Base-by-base conservation (phyloP, 53 echinoderm and acorn worm genomes). In the Zoroaster sp. region DNA sequence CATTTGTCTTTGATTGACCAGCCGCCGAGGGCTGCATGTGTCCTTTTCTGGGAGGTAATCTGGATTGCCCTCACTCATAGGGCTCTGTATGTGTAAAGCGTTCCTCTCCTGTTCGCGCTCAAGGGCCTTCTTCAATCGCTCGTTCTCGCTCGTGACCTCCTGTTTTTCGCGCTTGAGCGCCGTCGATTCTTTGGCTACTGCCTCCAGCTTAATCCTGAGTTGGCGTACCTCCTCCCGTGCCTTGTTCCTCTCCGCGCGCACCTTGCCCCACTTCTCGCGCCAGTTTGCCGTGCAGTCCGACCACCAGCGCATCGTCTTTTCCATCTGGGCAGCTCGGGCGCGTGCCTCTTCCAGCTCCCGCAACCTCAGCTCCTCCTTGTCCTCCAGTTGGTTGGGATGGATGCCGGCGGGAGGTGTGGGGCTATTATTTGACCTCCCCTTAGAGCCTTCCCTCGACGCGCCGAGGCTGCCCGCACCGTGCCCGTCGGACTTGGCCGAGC, bases 231-330 rank as follows among this genome's bases (percentile, higher is more conserved):
- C 95, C 43, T 97, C 97, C 23, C 97, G 77, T 15, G 97, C 90
- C 77, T 97, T 97, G 88, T 97, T 97, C 47, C 97, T 87, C 83
- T 97, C 97, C 5, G 92, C 93, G 11, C 97, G 92, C 17, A 97
- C 97, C 73, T 97, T 97, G 8, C 97, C 95, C 97, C 97, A 97
- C 77, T 97, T 97, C 81, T 97, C 97, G 18, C 97, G 82, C 97
- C 97, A 97, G 89, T 97, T 97, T 31, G 97, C 97, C 0, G 97
- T 97, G 75, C 97, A 97, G 87, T 97, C 97, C 18, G 97, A 97
- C 97, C 97, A 97, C 97, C 97, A 97, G 42, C 97, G 82, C 97
- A 97, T 97, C 25, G 97, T 97, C 89, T 97, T 97, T 80, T 97
- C 97, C 97, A 97, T 97, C 97, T 97, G 97, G 36, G 95, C 97